phyloP scores from a whole-genome alignment of 1,140 invertebrate genomes.

The Homalodisca vitripennis region DNA sequence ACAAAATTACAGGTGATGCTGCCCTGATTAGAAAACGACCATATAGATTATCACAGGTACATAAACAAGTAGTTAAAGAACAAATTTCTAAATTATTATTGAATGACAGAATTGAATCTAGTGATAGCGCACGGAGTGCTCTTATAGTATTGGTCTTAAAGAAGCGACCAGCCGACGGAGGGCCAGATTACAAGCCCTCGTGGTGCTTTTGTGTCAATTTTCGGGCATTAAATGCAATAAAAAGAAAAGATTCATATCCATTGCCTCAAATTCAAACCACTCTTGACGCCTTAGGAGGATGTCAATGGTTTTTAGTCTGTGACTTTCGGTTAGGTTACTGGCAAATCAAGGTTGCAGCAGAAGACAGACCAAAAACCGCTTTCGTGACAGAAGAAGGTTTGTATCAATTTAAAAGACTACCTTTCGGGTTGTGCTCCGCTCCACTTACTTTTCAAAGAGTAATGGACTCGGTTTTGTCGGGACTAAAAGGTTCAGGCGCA shows the following conservation, averaged over 20 bases:
- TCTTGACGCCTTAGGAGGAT: too few species aligned
- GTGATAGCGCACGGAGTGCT: background rate
- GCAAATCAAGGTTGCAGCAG: background rate
- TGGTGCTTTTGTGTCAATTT: too few species aligned
- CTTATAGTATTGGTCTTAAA: background rate
- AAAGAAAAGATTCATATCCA: background rate
- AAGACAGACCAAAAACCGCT: background rate
- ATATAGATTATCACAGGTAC: background rate
- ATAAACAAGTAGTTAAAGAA: too few species aligned
- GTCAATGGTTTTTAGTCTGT: background rate
- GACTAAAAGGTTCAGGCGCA: background rate
- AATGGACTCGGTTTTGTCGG: background rate
- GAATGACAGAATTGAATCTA: background rate
- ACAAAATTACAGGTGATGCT: background rate
- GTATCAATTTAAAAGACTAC: background rate
- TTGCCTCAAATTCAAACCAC: too few species aligned
- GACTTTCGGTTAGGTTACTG: background rate
- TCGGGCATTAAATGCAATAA: background rate
- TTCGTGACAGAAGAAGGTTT: too few species aligned
- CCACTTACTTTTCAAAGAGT: too few species aligned
- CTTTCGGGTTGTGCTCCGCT: too few species aligned
- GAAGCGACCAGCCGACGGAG: background rate
- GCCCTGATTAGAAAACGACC: background rate
- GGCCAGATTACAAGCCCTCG: background rate
- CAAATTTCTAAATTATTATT: too few species aligned